These are phyloP conservation scores for Nothoprocta pentlandii DNA, from an alignment of 2,113 vertebrate genomes.

Conservation along the genomic window DNA sequence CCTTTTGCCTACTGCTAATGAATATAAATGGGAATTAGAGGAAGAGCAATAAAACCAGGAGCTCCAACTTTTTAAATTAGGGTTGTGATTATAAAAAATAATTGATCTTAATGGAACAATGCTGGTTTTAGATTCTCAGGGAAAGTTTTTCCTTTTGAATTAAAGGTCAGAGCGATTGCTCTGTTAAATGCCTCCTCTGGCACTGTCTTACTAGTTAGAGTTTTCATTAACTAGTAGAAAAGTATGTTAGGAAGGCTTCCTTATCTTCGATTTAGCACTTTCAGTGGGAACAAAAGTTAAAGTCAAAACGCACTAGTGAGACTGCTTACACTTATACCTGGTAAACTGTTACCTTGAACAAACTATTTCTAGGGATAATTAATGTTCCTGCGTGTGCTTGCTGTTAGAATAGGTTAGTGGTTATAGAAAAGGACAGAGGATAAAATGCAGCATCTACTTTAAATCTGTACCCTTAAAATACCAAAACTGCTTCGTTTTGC, in stretches of 20 bases:
- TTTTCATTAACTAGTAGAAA: slow-evolving; percentile 38
- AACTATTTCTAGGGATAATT: background rate
- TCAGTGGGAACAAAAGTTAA: background rate
- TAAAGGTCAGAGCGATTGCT: slow-evolving; percentile 37
- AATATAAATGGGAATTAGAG: slow-evolving; percentile 14
- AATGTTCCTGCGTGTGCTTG: background rate
- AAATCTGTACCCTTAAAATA: background rate
- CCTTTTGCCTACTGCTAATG: slow-evolving; percentile 52
- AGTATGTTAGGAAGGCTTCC: slow-evolving; percentile 10
- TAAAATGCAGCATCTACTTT: background rate
- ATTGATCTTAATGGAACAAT: slow-evolving; percentile 48
- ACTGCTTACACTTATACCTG: slow-evolving; percentile 30
- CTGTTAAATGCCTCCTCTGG: slow-evolving; percentile 61
- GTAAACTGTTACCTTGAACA: slow-evolving; percentile 45
- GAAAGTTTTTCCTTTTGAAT: slow-evolving; percentile 36
- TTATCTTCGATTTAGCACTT: slow-evolving; percentile 25
- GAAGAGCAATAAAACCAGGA: slow-evolving; percentile 19
- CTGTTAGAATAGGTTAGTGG: background rate
- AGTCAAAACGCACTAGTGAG: slow-evolving; percentile 1
- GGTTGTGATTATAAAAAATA: slow-evolving; percentile 43
- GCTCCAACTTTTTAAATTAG: slow-evolving; percentile 39
- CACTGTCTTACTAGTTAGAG: background rate
- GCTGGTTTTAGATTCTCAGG: slow-evolving; percentile 16
- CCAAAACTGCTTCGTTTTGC: background rate
- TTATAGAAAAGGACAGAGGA: background rate